Percentiles rank a stretch among this genome's conserved stretches.
Conservation (phyloP, 1,140 invertebrate species). For the Grapholita molesta region DNA sequence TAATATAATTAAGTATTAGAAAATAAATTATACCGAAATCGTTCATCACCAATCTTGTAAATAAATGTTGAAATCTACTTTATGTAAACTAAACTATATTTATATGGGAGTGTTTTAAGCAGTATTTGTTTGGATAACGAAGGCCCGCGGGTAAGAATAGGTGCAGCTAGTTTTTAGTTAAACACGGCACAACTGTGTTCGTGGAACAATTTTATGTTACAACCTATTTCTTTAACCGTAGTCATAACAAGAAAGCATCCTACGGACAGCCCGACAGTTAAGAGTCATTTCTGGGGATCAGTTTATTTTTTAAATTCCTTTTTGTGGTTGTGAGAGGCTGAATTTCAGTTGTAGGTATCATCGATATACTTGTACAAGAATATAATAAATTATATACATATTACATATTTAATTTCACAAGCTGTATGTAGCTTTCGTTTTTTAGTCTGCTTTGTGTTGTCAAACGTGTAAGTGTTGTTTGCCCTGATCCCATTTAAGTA, state of each 20-base stretch:
- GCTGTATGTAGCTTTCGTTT: no score
- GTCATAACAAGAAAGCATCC: conserved; percentile 10
- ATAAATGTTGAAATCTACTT: neutral
- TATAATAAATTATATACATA: neutral
- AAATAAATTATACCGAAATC: no score
- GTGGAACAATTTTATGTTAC: conserved; percentile 49
- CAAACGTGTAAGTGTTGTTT: no score
- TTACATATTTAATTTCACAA: neutral
- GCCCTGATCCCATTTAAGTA: no score
- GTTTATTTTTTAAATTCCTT: conserved; percentile 6
- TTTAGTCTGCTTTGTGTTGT: no score
- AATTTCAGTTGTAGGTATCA: neutral
- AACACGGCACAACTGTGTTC: conserved; percentile 55
- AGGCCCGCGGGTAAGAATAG: conserved; percentile 53
- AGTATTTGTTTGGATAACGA: conserved; percentile 46
- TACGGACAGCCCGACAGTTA: neutral
- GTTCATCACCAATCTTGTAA: neutral
- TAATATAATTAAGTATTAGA: no score
- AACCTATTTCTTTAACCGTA: conserved; percentile 27
- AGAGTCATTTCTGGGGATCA: neutral
- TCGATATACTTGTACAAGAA: no score
- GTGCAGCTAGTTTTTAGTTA: conserved; percentile 33
- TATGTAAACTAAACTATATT: neutral
- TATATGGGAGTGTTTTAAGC: conserved; percentile 22
- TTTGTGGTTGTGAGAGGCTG: neutral